Evolutionary conservation across 2,797 vertebrate genomes (phyloP).

Genomic region (Coregonus sp.): DNA sequence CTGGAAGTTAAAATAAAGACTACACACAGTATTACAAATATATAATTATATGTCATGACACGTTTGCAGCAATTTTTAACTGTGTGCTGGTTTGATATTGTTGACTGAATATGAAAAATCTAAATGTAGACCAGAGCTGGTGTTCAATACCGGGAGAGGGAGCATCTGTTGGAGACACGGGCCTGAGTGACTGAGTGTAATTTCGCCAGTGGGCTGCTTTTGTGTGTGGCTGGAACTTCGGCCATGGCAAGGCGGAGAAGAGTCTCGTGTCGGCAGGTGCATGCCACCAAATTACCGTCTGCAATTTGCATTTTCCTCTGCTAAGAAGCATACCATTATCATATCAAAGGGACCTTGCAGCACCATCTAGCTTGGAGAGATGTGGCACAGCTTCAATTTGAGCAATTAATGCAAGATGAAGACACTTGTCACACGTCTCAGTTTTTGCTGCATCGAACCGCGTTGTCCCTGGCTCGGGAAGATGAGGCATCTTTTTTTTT

Average conservation of each 20-base stretch:
- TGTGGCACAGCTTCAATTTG: slow-evolving; percentile 98
- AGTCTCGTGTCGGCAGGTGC: slow-evolving; percentile 97
- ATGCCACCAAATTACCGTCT: slow-evolving; percentile 97
- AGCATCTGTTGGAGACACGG: slow-evolving; percentile 86
- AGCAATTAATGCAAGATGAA: slow-evolving; percentile 99
- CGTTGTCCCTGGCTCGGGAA: slow-evolving; percentile 83
- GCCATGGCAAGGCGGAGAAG: slow-evolving; percentile 84
- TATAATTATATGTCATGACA: neutral
- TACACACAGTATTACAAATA: neutral
- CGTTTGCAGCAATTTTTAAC: neutral
- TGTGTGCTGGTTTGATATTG: neutral
- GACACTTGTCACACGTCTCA: slow-evolving; percentile 88
- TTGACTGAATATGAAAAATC: neutral
- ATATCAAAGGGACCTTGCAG: slow-evolving; percentile 99
- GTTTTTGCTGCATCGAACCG: slow-evolving; percentile 83
- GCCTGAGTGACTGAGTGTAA: slow-evolving; percentile 79
- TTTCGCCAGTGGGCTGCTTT: slow-evolving; percentile 86
- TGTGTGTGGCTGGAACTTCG: slow-evolving; percentile 80
- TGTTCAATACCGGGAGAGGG: slow-evolving; percentile 33
- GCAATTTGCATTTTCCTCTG: slow-evolving; percentile 94
- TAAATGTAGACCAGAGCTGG: neutral
- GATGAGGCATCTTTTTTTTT: slow-evolving; percentile 41
- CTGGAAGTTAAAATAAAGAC: neutral
- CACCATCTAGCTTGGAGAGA: slow-evolving; percentile 94
- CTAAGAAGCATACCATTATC: slow-evolving; percentile 99